These are phyloP conservation scores for Isurus oxyrinchus DNA, from an alignment of 2,113 vertebrate genomes.

Conservation along the genomic window DNA sequence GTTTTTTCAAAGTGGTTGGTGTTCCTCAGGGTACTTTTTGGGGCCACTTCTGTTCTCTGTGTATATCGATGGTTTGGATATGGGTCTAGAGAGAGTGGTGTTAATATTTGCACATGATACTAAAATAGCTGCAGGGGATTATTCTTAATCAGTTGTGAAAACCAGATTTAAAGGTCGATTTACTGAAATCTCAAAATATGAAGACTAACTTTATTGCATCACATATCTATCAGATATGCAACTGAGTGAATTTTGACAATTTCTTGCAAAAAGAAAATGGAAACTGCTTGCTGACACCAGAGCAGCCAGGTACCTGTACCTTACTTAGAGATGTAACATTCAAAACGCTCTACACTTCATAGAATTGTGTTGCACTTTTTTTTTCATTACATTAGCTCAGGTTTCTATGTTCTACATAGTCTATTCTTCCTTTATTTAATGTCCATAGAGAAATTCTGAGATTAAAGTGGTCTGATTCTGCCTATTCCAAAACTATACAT, in stretches of 20 bases:
- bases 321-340: background rate
- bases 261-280: background rate
- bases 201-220: background rate
- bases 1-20: background rate
- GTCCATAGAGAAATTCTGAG: background rate
- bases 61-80: background rate
- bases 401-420: background rate
- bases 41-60: background rate
- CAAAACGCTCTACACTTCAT: background rate
- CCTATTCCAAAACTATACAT: background rate
- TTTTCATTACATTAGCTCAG: background rate
- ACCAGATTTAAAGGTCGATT: background rate
- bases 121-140: background rate
- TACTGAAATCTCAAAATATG: background rate
- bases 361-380: background rate
- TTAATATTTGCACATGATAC: background rate
- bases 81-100: background rate
- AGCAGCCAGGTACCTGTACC: background rate
- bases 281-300: background rate
- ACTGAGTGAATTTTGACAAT: background rate
- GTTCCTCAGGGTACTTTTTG: background rate
- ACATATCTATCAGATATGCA: background rate
- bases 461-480: background rate
- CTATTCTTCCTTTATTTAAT: background rate
- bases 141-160: background rate